Base-by-base conservation (phyloP, 2,797 vertebrate species). In the Ispidina picta region DNA sequence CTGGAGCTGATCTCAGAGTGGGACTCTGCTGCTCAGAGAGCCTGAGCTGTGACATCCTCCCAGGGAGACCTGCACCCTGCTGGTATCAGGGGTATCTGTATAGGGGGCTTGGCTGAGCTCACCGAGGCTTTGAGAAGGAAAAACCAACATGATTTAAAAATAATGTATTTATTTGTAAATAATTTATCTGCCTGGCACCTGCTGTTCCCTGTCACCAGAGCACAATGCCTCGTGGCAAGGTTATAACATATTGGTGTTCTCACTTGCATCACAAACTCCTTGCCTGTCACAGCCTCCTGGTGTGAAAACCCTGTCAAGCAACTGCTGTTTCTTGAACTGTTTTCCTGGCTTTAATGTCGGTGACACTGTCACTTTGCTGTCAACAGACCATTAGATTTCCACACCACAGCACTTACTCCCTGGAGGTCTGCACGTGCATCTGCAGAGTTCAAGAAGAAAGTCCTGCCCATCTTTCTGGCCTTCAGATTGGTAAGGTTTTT, bases 391-490 rank as follows among this genome's bases (percentile, higher is more conserved):
- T 98, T 7, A 97, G 97, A 15, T 92, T 99, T 79, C 98, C 98
- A 46, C 96, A 95, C 69, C 98, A 97, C 25, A 98, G 92, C 35
- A 93, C 88, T 69, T 88, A 87, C 48, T 96, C 96, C n/a, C 88
- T 97, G 66, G 98, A 99, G 89, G 97, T 97, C 83, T 99, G 97
- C 93, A 99, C 98, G 0, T 98, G 98, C 16, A 96, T 99, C 72
- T 97, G 97, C 96, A 98, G 95, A 60, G 97, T 99, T 70, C 97
- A 98, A 5, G 98, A 98, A 68, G 98, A 98, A 80, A 98, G 99
- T 33, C 97, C 98, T 15, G 99, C 99, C 25, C 98, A 98, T 55
- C 96, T 77, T 8, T 98, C 99, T 8, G 99, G 99, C 62, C 97
- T 99, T 44, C 98, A 98, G 69, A 59, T 96, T 25, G 99, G 99